A percentile compares a stretch with the other conserved stretches of the same genome.
These are phyloP conservation scores for Drosophila takahashii DNA, from an alignment of 1,140 invertebrate genomes.

Conservation along the genomic window DNA sequence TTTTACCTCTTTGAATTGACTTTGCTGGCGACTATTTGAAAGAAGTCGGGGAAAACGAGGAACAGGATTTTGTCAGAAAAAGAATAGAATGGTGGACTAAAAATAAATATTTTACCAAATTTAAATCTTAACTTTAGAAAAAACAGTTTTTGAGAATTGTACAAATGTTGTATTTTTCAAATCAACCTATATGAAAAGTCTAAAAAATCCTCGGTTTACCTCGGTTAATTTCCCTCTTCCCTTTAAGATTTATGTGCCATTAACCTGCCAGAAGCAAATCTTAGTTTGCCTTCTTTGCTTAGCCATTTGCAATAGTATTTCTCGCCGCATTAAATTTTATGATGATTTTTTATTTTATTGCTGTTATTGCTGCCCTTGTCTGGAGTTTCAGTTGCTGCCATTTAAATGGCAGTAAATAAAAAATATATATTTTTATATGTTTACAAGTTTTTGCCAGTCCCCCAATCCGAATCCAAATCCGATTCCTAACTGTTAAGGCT, in stretches of 20 bases:
- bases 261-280: slow-evolving; percentile 17
- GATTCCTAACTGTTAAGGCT: slow-evolving; percentile 53
- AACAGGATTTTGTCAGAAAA: neutral
- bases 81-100: neutral
- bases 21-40: slow-evolving; percentile 40
- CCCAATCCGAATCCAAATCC: neutral
- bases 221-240: neutral
- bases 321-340: slow-evolving; percentile 48
- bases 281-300: slow-evolving; percentile 6
- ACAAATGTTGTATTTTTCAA: neutral
- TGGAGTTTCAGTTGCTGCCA: slow-evolving; percentile 60
- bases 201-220: too few relatives aligned
- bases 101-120: neutral
- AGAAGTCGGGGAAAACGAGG: neutral
- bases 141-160: too few relatives aligned
- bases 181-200: neutral
- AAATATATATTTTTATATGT: slow-evolving; percentile 40
- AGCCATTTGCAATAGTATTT: slow-evolving; percentile 33
- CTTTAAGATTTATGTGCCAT: slow-evolving; percentile 11
- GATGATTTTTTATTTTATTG: slow-evolving; percentile 37
- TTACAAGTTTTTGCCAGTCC: slow-evolving; percentile 18
- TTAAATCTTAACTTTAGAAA: too few relatives aligned
- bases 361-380: slow-evolving; percentile 65
- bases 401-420: slow-evolving; percentile 71
- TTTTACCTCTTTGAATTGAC: neutral